These are phyloP conservation scores for Pogonophryne albipinna DNA, from an alignment of 2,797 vertebrate species.

Conservation along the genomic window DNA sequence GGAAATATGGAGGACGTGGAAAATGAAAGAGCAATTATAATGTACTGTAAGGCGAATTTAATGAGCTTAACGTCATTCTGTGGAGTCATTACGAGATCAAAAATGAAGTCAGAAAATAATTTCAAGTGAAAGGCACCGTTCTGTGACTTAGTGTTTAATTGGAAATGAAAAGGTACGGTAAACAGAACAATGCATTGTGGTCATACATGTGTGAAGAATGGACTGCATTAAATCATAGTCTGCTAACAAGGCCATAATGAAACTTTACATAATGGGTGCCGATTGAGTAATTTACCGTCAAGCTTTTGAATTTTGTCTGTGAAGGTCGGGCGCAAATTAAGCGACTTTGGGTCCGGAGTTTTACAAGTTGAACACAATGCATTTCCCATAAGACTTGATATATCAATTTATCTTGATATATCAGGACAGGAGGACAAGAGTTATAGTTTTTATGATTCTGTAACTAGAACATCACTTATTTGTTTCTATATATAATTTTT, in stretches of 20 bases:
- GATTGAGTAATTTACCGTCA: conserved; percentile 54
- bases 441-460: neutral
- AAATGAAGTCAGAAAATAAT: conserved; percentile 62
- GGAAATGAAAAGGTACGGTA: conserved; percentile 66
- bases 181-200: conserved; percentile 68
- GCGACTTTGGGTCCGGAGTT: conserved; percentile 13
- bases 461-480: neutral
- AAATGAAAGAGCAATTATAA: conserved; percentile 46
- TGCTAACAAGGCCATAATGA: conserved; percentile 51
- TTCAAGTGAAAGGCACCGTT: conserved; percentile 58
- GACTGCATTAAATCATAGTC: conserved; percentile 63
- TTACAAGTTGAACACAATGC: conserved; percentile 19
- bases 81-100: conserved; percentile 62
- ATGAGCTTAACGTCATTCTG: conserved; percentile 63
- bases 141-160: conserved; percentile 64
- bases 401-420: conserved; percentile 3
- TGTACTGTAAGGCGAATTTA: conserved; percentile 52
- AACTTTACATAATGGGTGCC: conserved; percentile 45
- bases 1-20: conserved; percentile 55
- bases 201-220: conserved; percentile 71
- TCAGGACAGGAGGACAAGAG: neutral
- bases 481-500: too few species aligned
- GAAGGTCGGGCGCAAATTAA: conserved; percentile 39
- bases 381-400: conserved; percentile 10
- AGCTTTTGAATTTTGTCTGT: conserved; percentile 32